Percentiles rank a stretch among this genome's conserved stretches.
phyloP scores from a whole-genome alignment of 2,113 vertebrate genomes.

The Malaclemys terrapin region DNA sequence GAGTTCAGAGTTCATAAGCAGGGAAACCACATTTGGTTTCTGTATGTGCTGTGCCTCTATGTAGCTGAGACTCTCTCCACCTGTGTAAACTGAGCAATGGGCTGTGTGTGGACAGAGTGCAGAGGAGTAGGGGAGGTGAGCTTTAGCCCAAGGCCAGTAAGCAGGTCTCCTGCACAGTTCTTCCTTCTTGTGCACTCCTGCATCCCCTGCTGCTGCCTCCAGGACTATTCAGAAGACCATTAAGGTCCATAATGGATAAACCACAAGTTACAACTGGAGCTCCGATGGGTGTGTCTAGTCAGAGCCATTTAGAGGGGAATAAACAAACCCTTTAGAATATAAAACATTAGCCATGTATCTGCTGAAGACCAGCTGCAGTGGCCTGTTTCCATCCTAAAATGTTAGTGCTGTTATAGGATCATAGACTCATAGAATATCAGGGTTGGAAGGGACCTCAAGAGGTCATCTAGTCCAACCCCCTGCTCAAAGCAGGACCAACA shows the following conservation, averaged over 20 bases:
- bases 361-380: rapidly evolving
- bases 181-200: not conserved
- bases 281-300: not conserved
- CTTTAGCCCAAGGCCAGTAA: not conserved
- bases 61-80: not conserved
- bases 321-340: rapidly evolving
- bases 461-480: no score
- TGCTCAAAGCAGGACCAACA: no score
- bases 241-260: not conserved
- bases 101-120: not conserved
- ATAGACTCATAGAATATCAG: no score
- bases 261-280: not conserved
- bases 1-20: not conserved
- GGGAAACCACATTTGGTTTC: not conserved
- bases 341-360: not conserved
- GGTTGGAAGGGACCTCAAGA: no score
- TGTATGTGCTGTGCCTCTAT: not conserved
- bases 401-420: not conserved
- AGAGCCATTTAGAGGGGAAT: not conserved
- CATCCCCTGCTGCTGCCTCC: not conserved
- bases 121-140: not conserved
- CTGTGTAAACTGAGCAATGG: rapidly evolving
- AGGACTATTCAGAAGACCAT: not conserved
- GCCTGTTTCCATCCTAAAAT: not conserved
- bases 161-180: not conserved